These are phyloP conservation scores for Salvelinus fontinalis DNA, from an alignment of 2,113 vertebrate species.

Conservation along the genomic window DNA sequence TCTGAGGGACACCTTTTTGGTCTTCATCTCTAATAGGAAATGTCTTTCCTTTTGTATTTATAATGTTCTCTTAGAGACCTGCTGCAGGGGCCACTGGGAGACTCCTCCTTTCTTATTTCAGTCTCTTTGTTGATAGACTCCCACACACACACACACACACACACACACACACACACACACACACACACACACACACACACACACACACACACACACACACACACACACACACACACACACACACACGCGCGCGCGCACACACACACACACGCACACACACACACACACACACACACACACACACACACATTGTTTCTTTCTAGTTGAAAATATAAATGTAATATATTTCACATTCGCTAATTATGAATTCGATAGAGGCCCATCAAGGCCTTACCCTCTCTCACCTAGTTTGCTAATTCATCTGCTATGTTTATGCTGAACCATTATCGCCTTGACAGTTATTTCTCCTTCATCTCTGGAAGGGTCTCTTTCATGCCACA, in stretches of 20 bases:
- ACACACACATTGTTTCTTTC: slow-evolving; percentile 46
- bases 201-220: slow-evolving; percentile 26
- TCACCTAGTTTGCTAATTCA: slow-evolving; percentile 70
- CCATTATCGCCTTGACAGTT: slow-evolving; percentile 71
- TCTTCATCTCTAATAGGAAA: slow-evolving; percentile 72
- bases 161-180: slow-evolving; percentile 24
- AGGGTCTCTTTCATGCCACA: slow-evolving; percentile 70
- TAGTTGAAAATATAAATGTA: slow-evolving; percentile 19
- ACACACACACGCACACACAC: slow-evolving; percentile 13
- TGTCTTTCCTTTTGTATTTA: slow-evolving; percentile 72
- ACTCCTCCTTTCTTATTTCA: slow-evolving; percentile 42
- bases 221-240: slow-evolving; percentile 18
- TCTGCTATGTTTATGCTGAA: slow-evolving; percentile 69
- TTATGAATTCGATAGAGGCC: slow-evolving; percentile 51
- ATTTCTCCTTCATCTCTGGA: slow-evolving; percentile 65
- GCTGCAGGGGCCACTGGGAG: slow-evolving; percentile 68
- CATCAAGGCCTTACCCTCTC: slow-evolving; percentile 38
- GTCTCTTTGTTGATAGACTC: slow-evolving; percentile 55
- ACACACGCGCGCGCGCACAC: slow-evolving; percentile 13
- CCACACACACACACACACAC: slow-evolving; percentile 23
- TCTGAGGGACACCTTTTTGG: slow-evolving; percentile 64
- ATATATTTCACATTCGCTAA: slow-evolving; percentile 50
- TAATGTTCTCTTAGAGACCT: slow-evolving; percentile 68
- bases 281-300: slow-evolving; percentile 21
- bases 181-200: slow-evolving; percentile 22